phyloP scores from a whole-genome alignment of 2,113 vertebrate genomes.

The Halcyon malimbica region DNA sequence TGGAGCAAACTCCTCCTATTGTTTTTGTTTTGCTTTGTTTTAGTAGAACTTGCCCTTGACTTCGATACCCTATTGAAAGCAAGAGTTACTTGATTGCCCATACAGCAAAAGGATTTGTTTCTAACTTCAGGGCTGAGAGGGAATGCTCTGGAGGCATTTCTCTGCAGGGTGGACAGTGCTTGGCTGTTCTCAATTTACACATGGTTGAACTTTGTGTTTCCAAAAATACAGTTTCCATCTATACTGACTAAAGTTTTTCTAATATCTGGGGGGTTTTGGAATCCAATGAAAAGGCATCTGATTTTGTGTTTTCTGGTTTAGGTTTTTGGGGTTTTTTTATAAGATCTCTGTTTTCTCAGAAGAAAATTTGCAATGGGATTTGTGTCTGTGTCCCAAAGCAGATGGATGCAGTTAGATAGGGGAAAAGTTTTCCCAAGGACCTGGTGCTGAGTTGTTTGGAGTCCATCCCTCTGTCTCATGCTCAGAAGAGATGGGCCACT shows the following conservation, averaged over 20 bases:
- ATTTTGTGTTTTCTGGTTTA: background rate
- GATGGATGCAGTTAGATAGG: background rate
- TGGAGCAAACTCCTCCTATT: background rate
- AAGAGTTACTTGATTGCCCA: background rate
- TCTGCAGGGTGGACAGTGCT: background rate
- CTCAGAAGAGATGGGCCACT: background rate
- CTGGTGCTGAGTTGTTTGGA: background rate
- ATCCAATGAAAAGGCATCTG: conserved; percentile 4
- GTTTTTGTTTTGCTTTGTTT: background rate
- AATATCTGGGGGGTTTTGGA: background rate
- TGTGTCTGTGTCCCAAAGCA: background rate
- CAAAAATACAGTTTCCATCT: conserved; percentile 27
- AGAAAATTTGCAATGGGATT: background rate
- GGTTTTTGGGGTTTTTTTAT: background rate
- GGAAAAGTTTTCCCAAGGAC: conserved; percentile 13
- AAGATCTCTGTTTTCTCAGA: background rate
- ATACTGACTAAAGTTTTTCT: background rate
- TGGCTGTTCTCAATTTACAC: conserved; percentile 28
- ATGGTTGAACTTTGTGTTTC: conserved; percentile 35
- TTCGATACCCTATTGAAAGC: background rate
- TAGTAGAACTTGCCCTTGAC: background rate
- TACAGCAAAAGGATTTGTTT: background rate
- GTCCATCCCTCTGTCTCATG: background rate
- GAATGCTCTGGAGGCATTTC: background rate
- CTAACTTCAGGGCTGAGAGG: background rate